Evolutionary conservation across 2,888 invertebrate genomes (phyloP).

Genomic region (Halocaridina rubra): DNA sequence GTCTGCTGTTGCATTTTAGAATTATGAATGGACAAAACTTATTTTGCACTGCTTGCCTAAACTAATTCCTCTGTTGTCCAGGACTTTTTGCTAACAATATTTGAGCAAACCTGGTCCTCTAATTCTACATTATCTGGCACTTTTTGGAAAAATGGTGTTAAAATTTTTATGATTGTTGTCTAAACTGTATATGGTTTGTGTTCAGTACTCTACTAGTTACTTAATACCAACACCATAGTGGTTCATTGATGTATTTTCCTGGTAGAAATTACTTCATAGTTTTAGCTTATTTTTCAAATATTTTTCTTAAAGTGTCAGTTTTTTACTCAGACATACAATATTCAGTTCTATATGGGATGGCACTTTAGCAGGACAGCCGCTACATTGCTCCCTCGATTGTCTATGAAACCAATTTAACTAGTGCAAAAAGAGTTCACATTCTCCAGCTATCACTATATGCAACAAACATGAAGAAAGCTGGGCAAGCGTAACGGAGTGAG

Average conservation of each 20-base stretch:
- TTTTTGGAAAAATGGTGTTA: constrained; percentile 50
- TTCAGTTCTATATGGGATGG: not conserved
- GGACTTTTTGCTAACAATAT: constrained; percentile 33
- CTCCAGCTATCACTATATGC: constrained; percentile 53
- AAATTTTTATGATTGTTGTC: not conserved
- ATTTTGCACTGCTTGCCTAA: constrained; percentile 16
- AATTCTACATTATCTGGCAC: constrained; percentile 54
- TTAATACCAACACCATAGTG: not conserved
- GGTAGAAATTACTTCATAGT: not conserved
- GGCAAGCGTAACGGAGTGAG: constrained; percentile 59
- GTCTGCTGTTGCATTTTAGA: not conserved
- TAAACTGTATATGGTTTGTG: not conserved
- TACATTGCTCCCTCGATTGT: constrained; percentile 43
- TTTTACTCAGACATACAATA: not conserved
- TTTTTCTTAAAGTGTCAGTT: not conserved
- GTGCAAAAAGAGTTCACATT: constrained; percentile 23
- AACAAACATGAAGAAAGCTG: constrained; percentile 54
- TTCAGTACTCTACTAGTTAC: not conserved
- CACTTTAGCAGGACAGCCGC: constrained; percentile 41
- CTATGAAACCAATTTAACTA: constrained; percentile 27
- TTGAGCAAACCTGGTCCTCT: constrained; percentile 55
- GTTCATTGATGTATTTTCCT: not conserved
- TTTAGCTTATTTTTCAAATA: not conserved
- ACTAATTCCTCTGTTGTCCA: constrained; percentile 2
- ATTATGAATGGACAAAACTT: not conserved